Evolutionary conservation across 2,797 vertebrate species (phyloP), one percentile per base, ranked within the genome.

Genomic region (Sebastes taczanowskii): DNA sequence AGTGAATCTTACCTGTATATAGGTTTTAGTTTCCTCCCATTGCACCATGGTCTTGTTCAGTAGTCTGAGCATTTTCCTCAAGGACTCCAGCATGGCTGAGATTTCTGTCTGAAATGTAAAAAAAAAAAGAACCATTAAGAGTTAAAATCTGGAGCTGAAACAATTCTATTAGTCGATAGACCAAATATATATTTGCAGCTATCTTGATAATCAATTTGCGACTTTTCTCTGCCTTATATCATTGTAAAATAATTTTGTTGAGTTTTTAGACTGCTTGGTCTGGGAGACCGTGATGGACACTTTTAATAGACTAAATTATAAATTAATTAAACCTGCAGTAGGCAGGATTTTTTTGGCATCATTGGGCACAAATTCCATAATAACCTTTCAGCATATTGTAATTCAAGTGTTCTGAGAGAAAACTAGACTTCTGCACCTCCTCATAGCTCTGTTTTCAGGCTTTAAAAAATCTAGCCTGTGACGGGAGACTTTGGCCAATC

Each of bases 21-120:
- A 93, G 1, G 11, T 34, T 65, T 89, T 88, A 4, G 89, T 93
- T 79, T 92, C 89, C 30, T 88, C 82, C 93, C 95, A 95, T 4
- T 77, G 81, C 30, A 76, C 69, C 56, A 87, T 92, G 18, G 88
- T 93, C 35, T 87, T 90, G 61, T 66, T 83, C 58, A 93, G 66
- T 20, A 10, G 23, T 81, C 32, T 83, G 3, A 93, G 85, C 25
- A 91, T 94, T 81, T 92, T 92, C 69, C 25, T 86, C 7, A 95
- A 73, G 3, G 78, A 29, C 34, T 89, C 89, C 58, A 95, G 70
- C 49, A 53, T 78, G 34, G 4, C 30, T 10, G 86, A 82, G 53
- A 94, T 75, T 71, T 94, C 92, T 53, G 20, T 75, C 94, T 95
- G 78, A 86, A 90, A 86, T 60, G 29, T 69, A 23, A 23, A 14